phyloP scores from a whole-genome alignment of 2,797 vertebrate genomes.

The Scolopax bukidnonensis region DNA sequence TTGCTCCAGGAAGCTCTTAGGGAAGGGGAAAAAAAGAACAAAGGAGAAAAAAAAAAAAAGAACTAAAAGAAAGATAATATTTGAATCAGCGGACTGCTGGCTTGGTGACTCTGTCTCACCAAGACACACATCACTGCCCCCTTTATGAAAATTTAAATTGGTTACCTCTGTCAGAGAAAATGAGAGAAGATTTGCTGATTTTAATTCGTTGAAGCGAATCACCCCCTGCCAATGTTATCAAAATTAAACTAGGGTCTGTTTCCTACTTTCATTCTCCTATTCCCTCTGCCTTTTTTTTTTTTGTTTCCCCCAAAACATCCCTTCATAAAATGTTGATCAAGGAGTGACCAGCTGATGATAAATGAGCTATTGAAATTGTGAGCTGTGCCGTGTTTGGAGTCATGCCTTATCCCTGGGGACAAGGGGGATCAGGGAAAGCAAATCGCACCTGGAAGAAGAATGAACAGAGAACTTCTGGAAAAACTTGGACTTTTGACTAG shows the following conservation, averaged over 20 bases:
- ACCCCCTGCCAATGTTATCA: not conserved
- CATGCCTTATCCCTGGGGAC: not conserved
- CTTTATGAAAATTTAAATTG: conserved; percentile 75
- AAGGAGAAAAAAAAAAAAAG: no score
- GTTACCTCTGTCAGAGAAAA: conserved; percentile 65
- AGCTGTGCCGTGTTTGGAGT: not conserved
- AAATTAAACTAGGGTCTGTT: conserved; percentile 17
- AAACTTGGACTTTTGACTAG: not conserved
- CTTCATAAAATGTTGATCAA: not conserved
- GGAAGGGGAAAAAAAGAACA: rapidly evolving
- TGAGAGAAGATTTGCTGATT: conserved; percentile 62
- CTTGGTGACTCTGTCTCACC: conserved; percentile 37
- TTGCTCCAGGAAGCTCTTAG: conserved; percentile 25
- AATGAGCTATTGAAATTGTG: not conserved
- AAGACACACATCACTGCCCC: conserved; percentile 57
- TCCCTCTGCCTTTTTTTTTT: not conserved
- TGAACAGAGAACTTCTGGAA: not conserved
- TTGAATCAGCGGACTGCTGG: conserved; percentile 48
- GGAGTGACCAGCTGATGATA: not conserved
- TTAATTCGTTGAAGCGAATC: conserved; percentile 31
- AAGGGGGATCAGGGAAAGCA: not conserved
- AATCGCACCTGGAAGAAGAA: not conserved
- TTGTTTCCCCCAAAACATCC: not conserved
- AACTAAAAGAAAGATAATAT: conserved; percentile 24
- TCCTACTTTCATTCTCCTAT: not conserved